Percentiles rank a stretch among this genome's conserved stretches.
These are phyloP conservation scores for Notoglanidium macrostoma DNA, from an alignment of 2,797 vertebrate genomes.

Conservation along the genomic window DNA sequence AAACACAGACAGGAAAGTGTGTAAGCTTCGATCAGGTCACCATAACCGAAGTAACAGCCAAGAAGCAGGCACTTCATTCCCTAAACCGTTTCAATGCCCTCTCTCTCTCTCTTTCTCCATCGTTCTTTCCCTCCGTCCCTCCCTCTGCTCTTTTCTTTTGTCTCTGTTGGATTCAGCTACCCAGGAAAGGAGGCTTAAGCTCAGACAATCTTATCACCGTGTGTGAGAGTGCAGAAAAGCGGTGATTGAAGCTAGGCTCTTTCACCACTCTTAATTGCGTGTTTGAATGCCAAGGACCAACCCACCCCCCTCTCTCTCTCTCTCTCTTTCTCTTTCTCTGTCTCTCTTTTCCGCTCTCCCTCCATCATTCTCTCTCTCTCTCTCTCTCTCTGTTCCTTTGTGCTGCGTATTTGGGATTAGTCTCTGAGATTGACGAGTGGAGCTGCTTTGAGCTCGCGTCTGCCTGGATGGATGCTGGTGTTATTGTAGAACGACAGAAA, in stretches of 20 bases:
- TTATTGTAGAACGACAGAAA: not conserved
- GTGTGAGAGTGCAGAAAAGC: slow-evolving; percentile 28
- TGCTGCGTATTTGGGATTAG: slow-evolving; percentile 77
- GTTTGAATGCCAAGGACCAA: slow-evolving; percentile 74
- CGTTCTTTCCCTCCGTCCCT: not conserved
- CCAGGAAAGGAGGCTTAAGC: slow-evolving; percentile 38
- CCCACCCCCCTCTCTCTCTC: not conserved
- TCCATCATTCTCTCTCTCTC: not conserved
- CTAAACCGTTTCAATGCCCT: not conserved
- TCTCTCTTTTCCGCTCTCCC: not conserved
- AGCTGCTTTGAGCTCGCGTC: slow-evolving; percentile 47
- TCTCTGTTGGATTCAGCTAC: slow-evolving; percentile 30
- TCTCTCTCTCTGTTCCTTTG: slow-evolving; percentile 3
- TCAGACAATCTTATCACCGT: slow-evolving; percentile 49
- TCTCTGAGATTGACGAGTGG: slow-evolving; percentile 71
- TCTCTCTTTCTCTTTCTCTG: not conserved
- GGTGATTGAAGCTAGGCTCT: slow-evolving; percentile 49
- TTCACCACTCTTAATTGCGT: slow-evolving; percentile 69
- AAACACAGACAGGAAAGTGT: not conserved
- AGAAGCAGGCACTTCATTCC: not conserved
- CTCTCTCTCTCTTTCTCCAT: not conserved
- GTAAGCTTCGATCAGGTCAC: too few species aligned
- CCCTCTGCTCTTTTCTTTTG: slow-evolving; percentile 10
- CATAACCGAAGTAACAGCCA: not conserved
- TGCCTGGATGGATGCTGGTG: not conserved